Percentiles rank a stretch among this genome's conserved stretches.
These are phyloP conservation scores for Pandemis corylana DNA, from an alignment of 2,888 invertebrate genomes.

Conservation along the genomic window DNA sequence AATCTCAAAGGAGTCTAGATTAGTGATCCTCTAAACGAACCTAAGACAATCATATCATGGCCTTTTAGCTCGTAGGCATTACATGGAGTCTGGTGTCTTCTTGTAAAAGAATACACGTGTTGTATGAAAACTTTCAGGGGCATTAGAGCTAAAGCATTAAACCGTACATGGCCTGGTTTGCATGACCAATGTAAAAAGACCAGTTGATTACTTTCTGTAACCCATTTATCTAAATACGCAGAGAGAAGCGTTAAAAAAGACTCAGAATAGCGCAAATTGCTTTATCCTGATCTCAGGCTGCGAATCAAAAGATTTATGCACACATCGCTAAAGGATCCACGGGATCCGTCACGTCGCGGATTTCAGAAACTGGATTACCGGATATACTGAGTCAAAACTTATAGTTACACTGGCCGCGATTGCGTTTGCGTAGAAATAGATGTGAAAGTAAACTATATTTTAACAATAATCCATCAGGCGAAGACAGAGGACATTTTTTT, in stretches of 20 bases:
- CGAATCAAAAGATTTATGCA: conserved; percentile 42
- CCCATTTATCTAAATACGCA: conserved; percentile 24
- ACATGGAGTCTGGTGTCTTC: too few relatives aligned
- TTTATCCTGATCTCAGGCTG: conserved; percentile 46
- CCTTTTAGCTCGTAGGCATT: too few relatives aligned
- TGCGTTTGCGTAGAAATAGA: neutral
- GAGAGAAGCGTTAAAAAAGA: conserved; percentile 37
- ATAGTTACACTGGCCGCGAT: neutral
- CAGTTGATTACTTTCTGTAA: conserved; percentile 20
- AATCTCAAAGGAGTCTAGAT: too few relatives aligned
- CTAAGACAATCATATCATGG: too few relatives aligned
- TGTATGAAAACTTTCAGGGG: too few relatives aligned
- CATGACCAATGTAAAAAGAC: neutral
- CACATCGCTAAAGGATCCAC: conserved; percentile 18
- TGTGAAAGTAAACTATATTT: neutral
- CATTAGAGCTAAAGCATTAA: neutral
- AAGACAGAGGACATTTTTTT: too few relatives aligned
- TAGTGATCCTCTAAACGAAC: too few relatives aligned
- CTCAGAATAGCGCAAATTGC: conserved; percentile 46
- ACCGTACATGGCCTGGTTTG: neutral
- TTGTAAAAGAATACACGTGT: too few relatives aligned
- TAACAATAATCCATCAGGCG: too few relatives aligned
- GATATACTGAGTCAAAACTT: neutral
- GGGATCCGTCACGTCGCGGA: conserved; percentile 23
- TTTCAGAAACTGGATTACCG: conserved; percentile 31